Percentiles rank a stretch among this genome's conserved stretches.
phyloP scores from a whole-genome alignment of 2,797 vertebrate species.

The Kryptopterus vitreolus region DNA sequence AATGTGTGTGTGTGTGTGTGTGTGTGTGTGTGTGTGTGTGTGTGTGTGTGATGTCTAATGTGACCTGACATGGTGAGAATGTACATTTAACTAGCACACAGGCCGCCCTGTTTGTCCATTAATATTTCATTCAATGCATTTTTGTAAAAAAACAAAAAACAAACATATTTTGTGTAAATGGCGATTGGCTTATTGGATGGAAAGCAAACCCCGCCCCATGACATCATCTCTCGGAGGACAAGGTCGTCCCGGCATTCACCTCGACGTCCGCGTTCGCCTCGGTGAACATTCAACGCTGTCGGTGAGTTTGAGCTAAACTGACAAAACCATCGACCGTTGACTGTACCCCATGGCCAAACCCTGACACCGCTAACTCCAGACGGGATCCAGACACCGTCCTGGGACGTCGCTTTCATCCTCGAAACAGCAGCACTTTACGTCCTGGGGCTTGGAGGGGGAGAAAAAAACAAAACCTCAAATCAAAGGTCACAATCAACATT shows the following conservation, averaged over 20 bases:
- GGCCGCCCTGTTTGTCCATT: neutral
- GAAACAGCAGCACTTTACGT: slow-evolving; percentile 25
- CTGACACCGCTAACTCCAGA: slow-evolving; percentile 56
- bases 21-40: slow-evolving; percentile 13
- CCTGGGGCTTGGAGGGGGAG: slow-evolving; percentile 68
- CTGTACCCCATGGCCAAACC: slow-evolving; percentile 93
- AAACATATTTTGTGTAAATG: neutral
- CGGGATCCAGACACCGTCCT: neutral
- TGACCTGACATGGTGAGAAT: slow-evolving; percentile 29
- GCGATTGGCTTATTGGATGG: neutral
- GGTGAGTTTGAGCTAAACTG: slow-evolving; percentile 95
- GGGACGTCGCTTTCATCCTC: slow-evolving; percentile 11
- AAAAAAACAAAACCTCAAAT: slow-evolving; percentile 52
- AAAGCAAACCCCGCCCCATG: slow-evolving; percentile 12
- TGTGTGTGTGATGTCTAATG: slow-evolving; percentile 21
- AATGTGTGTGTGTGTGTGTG: slow-evolving; percentile 14
- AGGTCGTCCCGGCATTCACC: slow-evolving; percentile 68
- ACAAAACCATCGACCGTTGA: slow-evolving; percentile 99
- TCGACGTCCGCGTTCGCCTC: slow-evolving; percentile 77
- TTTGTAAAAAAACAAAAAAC: neutral
- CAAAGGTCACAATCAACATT: slow-evolving; percentile 99
- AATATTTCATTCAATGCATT: neutral
- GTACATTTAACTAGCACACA: slow-evolving; percentile 20
- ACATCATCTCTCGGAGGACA: slow-evolving; percentile 57
- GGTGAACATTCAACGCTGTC: slow-evolving; percentile 98